Evolutionary conservation across 2,113 vertebrate genomes (phyloP).

Genomic region (Phylloscopus trochilus): DNA sequence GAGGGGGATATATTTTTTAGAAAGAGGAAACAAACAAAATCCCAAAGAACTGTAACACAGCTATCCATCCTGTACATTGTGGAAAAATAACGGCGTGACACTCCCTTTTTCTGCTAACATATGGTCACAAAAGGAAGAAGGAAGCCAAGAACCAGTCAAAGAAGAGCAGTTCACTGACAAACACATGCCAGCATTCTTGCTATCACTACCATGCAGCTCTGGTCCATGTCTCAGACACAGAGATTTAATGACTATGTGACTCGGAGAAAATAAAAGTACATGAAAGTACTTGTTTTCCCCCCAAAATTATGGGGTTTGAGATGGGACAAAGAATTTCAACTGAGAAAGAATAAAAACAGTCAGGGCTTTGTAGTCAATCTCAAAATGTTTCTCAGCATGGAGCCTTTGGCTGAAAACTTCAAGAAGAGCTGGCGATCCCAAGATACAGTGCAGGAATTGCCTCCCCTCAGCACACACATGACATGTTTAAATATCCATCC

Average conservation of each 20-base stretch:
- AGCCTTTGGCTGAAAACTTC: not conserved
- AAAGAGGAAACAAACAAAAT: not conserved
- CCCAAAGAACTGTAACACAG: not conserved
- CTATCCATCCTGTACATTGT: not conserved
- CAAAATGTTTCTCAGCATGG: not conserved
- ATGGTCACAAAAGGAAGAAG: not conserved
- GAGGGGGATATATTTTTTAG: not conserved
- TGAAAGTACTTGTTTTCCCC: not conserved
- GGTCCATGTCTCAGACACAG: not conserved
- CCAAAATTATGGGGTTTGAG: not conserved
- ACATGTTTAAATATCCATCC: not conserved
- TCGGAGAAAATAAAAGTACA: not conserved
- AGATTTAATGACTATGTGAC: not conserved
- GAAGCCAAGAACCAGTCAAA: constrained; percentile 16
- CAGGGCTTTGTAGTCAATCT: not conserved
- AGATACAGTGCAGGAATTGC: not conserved
- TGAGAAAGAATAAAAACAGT: not conserved
- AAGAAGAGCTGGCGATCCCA: not conserved
- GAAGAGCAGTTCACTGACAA: not conserved
- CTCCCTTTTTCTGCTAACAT: constrained; percentile 11
- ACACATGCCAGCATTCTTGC: not conserved
- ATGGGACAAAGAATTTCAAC: not conserved
- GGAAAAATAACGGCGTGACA: not conserved
- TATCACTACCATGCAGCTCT: not conserved
- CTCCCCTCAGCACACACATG: not conserved